These are phyloP conservation scores for Corythoichthys haematopterus DNA, from an alignment of 2,113 vertebrate genomes.

Conservation along the genomic window DNA sequence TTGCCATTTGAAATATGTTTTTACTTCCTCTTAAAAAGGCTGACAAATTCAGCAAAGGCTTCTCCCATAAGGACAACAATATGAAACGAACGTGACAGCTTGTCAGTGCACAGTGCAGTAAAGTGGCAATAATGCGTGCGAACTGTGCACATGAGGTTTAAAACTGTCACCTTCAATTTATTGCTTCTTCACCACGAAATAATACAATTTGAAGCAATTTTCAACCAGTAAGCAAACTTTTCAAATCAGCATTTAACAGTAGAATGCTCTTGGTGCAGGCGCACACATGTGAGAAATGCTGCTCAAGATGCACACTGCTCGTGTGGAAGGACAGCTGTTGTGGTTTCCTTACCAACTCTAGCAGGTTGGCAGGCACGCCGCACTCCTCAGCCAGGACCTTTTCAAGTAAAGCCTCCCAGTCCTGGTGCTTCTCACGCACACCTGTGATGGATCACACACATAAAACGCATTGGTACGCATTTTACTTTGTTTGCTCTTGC, in stretches of 20 bases:
- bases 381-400: conserved; percentile 79
- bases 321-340: conserved; percentile 27
- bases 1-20: neutral
- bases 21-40: neutral
- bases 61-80: neutral
- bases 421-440: conserved; percentile 84
- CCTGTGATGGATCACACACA: conserved; percentile 66
- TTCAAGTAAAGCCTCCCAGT: conserved; percentile 84
- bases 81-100: neutral
- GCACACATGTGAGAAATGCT: neutral
- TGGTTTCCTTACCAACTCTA: conserved; percentile 81
- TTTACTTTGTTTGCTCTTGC: neutral
- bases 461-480: conserved; percentile 2
- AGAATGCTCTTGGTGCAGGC: conserved; percentile 4
- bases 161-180: conserved; percentile 7
- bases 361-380: conserved; percentile 84
- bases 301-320: neutral
- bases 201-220: neutral
- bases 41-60: neutral
- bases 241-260: conserved; percentile 6
- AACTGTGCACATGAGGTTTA: conserved; percentile 15
- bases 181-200: neutral
- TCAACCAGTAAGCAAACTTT: neutral
- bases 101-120: conserved; percentile 7
- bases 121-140: neutral